Base-by-base conservation (phyloP, 2,113 vertebrate genomes). In the Salvelinus namaycush region DNA sequence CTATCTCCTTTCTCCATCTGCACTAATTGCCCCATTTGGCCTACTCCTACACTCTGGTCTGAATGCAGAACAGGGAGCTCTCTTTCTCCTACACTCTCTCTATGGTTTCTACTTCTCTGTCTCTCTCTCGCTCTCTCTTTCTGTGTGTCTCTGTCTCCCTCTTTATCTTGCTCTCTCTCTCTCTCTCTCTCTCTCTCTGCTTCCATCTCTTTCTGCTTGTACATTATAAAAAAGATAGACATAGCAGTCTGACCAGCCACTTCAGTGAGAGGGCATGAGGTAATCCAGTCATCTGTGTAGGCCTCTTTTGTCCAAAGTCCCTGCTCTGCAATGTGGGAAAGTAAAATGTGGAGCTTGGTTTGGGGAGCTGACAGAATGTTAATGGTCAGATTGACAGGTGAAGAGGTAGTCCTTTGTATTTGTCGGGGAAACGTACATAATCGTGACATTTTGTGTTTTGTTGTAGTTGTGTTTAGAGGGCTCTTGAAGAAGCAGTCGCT, bases 1-100 rank as follows among this genome's bases (percentile, higher is more conserved):
- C 11, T 18, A 54, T 54, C 16, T 54, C 57, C 62, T 39, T 75
- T 78, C 75, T 77, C 79, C 76, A 81, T 81, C 82, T 78, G 82
- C 34, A 34, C 48, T 81, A 79, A 81, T 81, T 76, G 71, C 60
- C 48, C 73, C 16, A 66, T 75, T 60, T 39, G 80, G 76, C 74
- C 75, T 54, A 72, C 68, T 75, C 64, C 72, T 24, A 39, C 31
- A 67, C 44, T 51, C 71, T 62, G 22, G 72, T 26, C 67, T 80
- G 73, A 83, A 77, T 78, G 60, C 78, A 11, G 27, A 67, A 20
- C 73, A 59, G 68, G 44, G 49, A 29, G 59, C n/a, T 62, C 59
- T 16, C 59, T n/a, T n/a, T 9, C 54, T 57, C 34, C 1, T 34
- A 34, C 34, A 8, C 34, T 34, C 6, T 34, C 34, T 34, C 34